Evolutionary conservation across 2,888 invertebrate genomes (phyloP).

Genomic region (Drosophila paramelanica): DNA sequence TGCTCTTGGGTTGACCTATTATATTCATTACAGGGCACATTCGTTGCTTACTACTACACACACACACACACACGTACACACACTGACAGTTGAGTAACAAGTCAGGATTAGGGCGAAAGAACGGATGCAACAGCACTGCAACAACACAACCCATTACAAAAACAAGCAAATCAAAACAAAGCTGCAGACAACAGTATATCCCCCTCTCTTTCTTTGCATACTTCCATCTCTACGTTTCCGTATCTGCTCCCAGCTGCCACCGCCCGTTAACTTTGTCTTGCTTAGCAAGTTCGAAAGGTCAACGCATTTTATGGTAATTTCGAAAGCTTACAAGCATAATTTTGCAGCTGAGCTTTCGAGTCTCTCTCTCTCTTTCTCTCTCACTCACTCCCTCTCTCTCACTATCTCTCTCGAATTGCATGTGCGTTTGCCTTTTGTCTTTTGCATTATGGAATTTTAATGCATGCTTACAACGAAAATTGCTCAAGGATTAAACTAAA

Average conservation of each 20-base stretch:
- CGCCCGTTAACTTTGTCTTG: constrained; percentile 31
- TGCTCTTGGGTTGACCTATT: constrained; percentile 29
- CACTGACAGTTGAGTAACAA: constrained; percentile 48
- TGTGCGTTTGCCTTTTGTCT: constrained; percentile 30
- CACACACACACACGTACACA: constrained; percentile 1
- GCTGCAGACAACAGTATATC: constrained; percentile 48
- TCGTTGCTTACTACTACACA: constrained; percentile 25
- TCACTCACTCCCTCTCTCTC: neutral
- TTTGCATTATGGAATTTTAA: constrained; percentile 49
- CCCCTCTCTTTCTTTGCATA: neutral
- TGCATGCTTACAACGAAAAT: constrained; percentile 40
- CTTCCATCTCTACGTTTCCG: neutral
- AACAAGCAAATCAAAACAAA: constrained; percentile 57
- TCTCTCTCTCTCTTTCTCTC: neutral
- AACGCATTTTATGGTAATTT: constrained; percentile 69
- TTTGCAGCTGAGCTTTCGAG: constrained; percentile 60
- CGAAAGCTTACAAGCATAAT: constrained; percentile 66
- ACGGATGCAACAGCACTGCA: constrained; percentile 48
- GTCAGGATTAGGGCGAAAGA: constrained; percentile 60
- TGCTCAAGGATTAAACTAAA: constrained; percentile 35
- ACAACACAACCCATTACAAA: constrained; percentile 23
- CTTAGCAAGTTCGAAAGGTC: constrained; percentile 59
- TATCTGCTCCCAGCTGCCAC: constrained; percentile 3
- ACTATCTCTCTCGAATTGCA: neutral
- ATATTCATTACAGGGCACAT: constrained; percentile 65